Conservation (phyloP, 2,113 vertebrate genomes). For the Bubalus kerabau region DNA sequence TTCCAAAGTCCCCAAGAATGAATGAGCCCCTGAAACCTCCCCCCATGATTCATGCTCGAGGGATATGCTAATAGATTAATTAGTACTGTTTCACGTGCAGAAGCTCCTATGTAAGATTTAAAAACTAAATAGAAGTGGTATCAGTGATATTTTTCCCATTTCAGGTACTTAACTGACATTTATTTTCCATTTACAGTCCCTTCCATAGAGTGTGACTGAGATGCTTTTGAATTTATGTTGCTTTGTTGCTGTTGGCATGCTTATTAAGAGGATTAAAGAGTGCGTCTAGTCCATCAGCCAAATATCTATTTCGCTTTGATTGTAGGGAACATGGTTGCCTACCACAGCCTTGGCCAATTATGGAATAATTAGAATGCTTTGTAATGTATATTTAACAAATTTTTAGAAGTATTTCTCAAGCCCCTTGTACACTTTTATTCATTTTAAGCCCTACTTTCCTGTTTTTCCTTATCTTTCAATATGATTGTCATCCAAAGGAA, state of each 20-base stretch:
- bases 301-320: slow-evolving; percentile 31
- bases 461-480: not conserved
- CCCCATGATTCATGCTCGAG: not conserved
- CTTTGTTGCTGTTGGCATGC: not conserved
- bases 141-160: not conserved
- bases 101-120: not conserved
- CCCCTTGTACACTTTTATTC: not conserved
- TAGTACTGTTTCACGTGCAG: not conserved
- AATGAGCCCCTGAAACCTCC: not conserved
- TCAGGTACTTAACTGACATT: not conserved
- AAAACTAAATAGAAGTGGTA: not conserved
- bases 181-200: not conserved
- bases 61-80: not conserved
- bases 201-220: not conserved
- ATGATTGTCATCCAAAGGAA: not conserved
- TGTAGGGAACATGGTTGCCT: not conserved
- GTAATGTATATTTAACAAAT: not conserved
- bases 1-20: not conserved
- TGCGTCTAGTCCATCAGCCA: not conserved
- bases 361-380: slow-evolving; percentile 13
- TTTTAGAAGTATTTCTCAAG: slow-evolving; percentile 1
- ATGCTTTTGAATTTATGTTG: slow-evolving; percentile 1
- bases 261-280: slow-evolving; percentile 27
- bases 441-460: not conserved
- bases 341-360: not conserved